Evolutionary conservation across 2,888 invertebrate species (phyloP), one percentile per base, ranked within the genome.

Genomic region (Dorcus parallelipipedus): DNA sequence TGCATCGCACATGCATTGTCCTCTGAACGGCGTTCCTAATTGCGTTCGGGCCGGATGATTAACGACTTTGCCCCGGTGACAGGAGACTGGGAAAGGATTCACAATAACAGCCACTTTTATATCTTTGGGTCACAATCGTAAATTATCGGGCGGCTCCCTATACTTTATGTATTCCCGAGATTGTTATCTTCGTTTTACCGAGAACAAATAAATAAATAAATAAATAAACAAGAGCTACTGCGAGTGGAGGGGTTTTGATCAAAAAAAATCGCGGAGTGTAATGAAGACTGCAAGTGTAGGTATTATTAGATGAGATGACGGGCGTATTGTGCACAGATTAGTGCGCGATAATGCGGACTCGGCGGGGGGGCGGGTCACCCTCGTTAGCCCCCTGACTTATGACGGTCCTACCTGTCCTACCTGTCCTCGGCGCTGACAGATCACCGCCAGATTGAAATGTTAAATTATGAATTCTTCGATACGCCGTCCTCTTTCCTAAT

Each of bases 351-450:
- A 20, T 45, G 7, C 17, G 26, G 26, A 33, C 26, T 33, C 45
- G 20, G 23, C 45, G 59, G 59, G 59, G 59, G 59, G 56, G 49
- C 59, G 49, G 52, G 56, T 59, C 56, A 59, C 59, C 59, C 59
- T 59, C 59, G 59, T 59, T 59, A 59, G 55, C 52, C 52, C 26
- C 52, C 59, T 59, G 59, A 59, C 55, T 59, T 59, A 59, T 59
- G 59, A 59, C 59, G 59, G 59, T 59, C 59, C 55, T 48, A 56
- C 55, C 55, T 56, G 55, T 59, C 56, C 59, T 59, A 59, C 59
- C 59, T 59, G 59, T 59, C 59, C 52, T 39, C 52, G 23, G 41
- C 56, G 56, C 56, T 59, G 59, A 59, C 59, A 59, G 56, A 59
- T 56, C 59, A 53, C 58, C 58, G 58, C 42, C 54, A 43, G 58